Evolutionary conservation across 2,888 invertebrate genomes (phyloP).

Genomic region (Sarcophaga caerulescens): DNA sequence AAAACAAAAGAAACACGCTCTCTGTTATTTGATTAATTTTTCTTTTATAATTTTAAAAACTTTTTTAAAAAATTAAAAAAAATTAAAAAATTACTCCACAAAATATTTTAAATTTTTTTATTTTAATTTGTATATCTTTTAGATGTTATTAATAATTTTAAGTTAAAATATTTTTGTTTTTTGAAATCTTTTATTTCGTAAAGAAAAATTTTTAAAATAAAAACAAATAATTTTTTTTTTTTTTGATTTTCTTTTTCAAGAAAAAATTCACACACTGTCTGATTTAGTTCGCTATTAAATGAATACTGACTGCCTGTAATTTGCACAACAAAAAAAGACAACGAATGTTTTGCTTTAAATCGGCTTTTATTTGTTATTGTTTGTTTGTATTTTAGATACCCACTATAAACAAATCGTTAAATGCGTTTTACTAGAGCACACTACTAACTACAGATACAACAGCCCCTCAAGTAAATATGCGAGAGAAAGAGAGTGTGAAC

Average conservation of each 20-base stretch:
- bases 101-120: neutral
- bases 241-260: neutral
- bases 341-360: conserved; percentile 52
- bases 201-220: conserved; percentile 1
- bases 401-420: conserved; percentile 15
- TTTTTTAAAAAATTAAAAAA: neutral
- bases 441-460: neutral
- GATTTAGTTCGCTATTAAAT: conserved; percentile 63
- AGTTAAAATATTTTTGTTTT: conserved; percentile 25
- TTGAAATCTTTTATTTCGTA: neutral
- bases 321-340: conserved; percentile 34
- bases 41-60: conserved; percentile 27
- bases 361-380: conserved; percentile 34
- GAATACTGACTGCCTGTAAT: conserved; percentile 50
- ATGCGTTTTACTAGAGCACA: neutral
- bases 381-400: conserved; percentile 45
- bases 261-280: conserved; percentile 46
- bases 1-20: no score
- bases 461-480: no score
- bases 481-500: neutral
- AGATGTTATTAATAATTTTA: conserved; percentile 14
- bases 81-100: neutral
- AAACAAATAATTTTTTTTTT: conserved; percentile 14
- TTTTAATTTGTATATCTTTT: neutral
- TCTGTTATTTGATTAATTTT: neutral